Percentiles rank a stretch among this genome's conserved stretches.
Evolutionary conservation across 2,888 invertebrate species (phyloP).

Genomic region (Dolichopus griseipennis): DNA sequence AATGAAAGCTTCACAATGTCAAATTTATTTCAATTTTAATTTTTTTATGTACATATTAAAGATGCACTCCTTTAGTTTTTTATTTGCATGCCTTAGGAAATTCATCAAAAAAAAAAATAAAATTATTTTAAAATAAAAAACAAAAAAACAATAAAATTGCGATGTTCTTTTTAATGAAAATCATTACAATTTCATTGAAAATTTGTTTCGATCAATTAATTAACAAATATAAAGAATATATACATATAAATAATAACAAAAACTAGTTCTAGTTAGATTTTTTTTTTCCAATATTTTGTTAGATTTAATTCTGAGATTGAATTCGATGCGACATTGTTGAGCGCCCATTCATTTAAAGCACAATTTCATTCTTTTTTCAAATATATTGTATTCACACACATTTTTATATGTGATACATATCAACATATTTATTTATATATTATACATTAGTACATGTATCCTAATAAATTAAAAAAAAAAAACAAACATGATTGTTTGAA

Average conservation of each 20-base stretch:
- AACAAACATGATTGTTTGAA: too few relatives aligned
- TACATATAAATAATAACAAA: neutral
- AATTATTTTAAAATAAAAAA: neutral
- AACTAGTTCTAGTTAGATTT: neutral
- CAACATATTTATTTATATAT: neutral
- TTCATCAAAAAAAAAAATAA: neutral
- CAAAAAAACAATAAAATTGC: neutral
- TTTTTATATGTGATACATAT: neutral
- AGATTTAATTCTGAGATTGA: neutral
- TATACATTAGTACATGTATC: neutral
- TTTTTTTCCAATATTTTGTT: neutral
- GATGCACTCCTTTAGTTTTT: too few relatives aligned
- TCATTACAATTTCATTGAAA: neutral
- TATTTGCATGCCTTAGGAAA: neutral
- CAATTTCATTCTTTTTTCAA: neutral
- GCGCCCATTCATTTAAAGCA: neutral
- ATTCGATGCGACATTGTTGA: neutral
- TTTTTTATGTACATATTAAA: neutral
- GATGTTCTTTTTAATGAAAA: neutral
- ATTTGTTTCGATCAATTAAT: neutral
- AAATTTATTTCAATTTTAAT: neutral
- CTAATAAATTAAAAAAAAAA: too few relatives aligned
- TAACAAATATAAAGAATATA: neutral
- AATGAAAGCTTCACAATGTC: neutral
- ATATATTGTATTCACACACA: neutral